Evolutionary conservation across 2,888 invertebrate species (phyloP).

Genomic region (Venustoraphidia nigricollis): DNA sequence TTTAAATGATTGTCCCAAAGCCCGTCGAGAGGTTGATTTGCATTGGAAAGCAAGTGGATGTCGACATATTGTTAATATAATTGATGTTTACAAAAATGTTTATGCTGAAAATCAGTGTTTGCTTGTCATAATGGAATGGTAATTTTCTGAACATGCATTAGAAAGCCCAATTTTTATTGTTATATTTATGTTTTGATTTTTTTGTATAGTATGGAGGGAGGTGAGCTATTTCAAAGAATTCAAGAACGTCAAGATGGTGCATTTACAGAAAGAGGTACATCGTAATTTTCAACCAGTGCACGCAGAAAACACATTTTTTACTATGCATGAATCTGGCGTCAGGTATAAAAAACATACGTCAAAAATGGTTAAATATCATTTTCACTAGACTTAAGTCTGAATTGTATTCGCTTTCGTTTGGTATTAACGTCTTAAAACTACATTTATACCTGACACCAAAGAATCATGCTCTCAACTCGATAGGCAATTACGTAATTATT

Average conservation of each 20-base stretch:
- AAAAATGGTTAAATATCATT: no score
- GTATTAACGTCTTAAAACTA: no score
- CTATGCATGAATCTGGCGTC: no score
- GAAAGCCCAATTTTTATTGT: constrained; percentile 5
- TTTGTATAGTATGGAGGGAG: constrained; percentile 78
- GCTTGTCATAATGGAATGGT: constrained; percentile 99
- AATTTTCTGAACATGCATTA: constrained; percentile 8
- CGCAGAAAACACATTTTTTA: neutral
- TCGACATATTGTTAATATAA: constrained; percentile 78
- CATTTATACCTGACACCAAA: no score
- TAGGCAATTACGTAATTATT: no score
- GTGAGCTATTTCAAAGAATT: constrained; percentile 92
- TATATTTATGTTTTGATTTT: constrained; percentile 1
- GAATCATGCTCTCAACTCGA: no score
- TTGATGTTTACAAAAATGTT: constrained; percentile 94
- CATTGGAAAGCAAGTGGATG: constrained; percentile 90
- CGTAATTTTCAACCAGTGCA: neutral
- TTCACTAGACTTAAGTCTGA: no score
- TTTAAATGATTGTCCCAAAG: constrained; percentile 81
- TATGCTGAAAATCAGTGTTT: constrained; percentile 84
- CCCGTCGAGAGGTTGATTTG: constrained; percentile 85
- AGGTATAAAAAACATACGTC: no score
- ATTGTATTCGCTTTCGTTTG: no score
- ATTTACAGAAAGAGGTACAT: constrained; percentile 79
- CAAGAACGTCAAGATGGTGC: constrained; percentile 89